Percentiles rank a stretch among this genome's conserved stretches.
Conservation (phyloP, 2,797 vertebrate genomes). For the Ctenosaura bakeri region DNA sequence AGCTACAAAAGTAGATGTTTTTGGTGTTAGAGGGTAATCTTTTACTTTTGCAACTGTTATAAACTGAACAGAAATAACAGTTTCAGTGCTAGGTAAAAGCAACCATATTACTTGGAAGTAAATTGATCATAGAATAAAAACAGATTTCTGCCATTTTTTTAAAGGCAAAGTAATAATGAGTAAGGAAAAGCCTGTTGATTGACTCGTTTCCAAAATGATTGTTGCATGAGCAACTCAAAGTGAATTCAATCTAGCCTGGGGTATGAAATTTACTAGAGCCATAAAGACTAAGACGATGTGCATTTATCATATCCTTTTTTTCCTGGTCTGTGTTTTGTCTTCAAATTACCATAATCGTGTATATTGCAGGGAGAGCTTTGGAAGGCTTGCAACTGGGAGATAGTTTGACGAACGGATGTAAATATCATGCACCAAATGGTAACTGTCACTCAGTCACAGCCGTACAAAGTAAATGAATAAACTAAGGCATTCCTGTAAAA, state of each 20-base stretch:
- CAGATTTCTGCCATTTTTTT: slow-evolving; percentile 74
- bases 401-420: slow-evolving; percentile 77
- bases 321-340: slow-evolving; percentile 74
- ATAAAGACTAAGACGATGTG: slow-evolving; percentile 78
- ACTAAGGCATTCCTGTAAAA: slow-evolving; percentile 53
- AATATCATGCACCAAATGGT: slow-evolving; percentile 75
- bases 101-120: slow-evolving; percentile 76
- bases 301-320: slow-evolving; percentile 79
- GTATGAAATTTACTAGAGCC: slow-evolving; percentile 81
- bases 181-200: slow-evolving; percentile 80
- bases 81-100: slow-evolving; percentile 67
- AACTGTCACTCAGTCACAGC: slow-evolving; percentile 71
- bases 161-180: slow-evolving; percentile 78
- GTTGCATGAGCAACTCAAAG: slow-evolving; percentile 78
- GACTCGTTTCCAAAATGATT: slow-evolving; percentile 78
- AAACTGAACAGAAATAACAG: slow-evolving; percentile 71
- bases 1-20: slow-evolving; percentile 63
- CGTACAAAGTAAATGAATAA: slow-evolving; percentile 68
- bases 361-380: slow-evolving; percentile 74
- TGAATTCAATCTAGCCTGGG: slow-evolving; percentile 78
- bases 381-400: slow-evolving; percentile 68
- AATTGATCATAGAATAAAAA: slow-evolving; percentile 77
- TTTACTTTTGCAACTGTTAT: slow-evolving; percentile 67
- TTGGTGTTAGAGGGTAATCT: slow-evolving; percentile 45
- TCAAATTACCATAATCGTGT: slow-evolving; percentile 80